Base-by-base conservation (phyloP, 2,797 vertebrate genomes). In the Oceanodroma leucorhoa region DNA sequence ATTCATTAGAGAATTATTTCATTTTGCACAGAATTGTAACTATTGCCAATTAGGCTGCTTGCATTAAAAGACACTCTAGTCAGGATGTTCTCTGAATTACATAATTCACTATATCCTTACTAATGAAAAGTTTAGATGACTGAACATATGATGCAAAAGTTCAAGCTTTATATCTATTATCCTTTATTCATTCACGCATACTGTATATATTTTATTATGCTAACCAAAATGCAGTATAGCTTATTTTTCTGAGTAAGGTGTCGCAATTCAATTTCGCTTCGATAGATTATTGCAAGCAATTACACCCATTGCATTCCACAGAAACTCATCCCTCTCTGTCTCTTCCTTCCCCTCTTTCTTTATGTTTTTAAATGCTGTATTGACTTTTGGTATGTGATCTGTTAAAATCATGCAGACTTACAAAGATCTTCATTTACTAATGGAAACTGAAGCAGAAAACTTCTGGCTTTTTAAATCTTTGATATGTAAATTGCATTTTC, bases 1-100 rank as follows among this genome's bases (percentile, higher is more conserved):
- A 91, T 91, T 94, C 91, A 89, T 96, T 96, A 95, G 30, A 94
- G 93, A 96, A 94, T 91, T 90, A 84, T 90, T 87, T 94, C 89
- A 67, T 96, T 97, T 94, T 79, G 55, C 67, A 90, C 40, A 88
- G 62, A 67, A 53, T 90, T 62, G n/a, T 85, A 90, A 87, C 71
- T 92, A 51, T 77, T 93, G 51, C 45, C 76, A 88, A 93, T 96
- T 97, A 96, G 89, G 91, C 15, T 89, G 70, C 53, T 50, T 70
- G 66, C 75, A 91, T 91, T 95, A 95, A 96, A 93, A 89, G 96
- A 43, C 57, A 66, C 10, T 87, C 66, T 91, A 91, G 41, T 58
- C 8, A 22, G 57, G 53, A 83, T 86, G 41, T 36, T 96, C 41
- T 94, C 71, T 69, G 90, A 95, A 95, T 97, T 89, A 94, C 57